Conservation (phyloP, 2,113 vertebrate species). For the Chaetorhynchus papuensis region DNA sequence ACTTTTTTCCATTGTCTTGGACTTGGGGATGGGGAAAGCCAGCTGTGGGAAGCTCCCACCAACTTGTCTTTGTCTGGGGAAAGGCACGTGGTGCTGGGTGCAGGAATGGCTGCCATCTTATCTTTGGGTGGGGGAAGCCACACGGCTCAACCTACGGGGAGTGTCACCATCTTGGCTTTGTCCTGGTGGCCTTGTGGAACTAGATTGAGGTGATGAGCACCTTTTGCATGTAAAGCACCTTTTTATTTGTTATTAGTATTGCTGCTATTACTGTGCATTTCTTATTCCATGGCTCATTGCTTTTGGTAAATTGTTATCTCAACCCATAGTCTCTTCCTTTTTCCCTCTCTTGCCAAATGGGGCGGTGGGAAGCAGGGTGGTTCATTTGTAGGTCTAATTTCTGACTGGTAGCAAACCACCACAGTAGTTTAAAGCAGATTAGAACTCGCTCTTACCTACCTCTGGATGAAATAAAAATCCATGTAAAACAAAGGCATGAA, state of each 20-base stretch:
- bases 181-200: accelerated
- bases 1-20: neutral
- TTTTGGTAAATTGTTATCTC: neutral
- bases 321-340: neutral
- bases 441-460: neutral
- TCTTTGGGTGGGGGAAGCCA: neutral
- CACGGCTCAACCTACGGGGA: accelerated
- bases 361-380: accelerated
- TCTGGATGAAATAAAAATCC: neutral
- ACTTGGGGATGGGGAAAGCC: neutral
- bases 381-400: neutral
- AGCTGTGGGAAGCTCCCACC: neutral
- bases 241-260: neutral
- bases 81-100: accelerated
- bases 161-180: accelerated
- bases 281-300: no score
- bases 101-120: no score
- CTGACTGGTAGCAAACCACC: neutral
- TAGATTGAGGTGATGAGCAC: neutral
- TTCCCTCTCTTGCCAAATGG: neutral
- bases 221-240: neutral
- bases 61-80: neutral
- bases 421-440: neutral
- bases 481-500: neutral
- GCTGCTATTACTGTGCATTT: neutral